Conservation (phyloP, 1,140 invertebrate species). For the Drosophila serrata region DNA sequence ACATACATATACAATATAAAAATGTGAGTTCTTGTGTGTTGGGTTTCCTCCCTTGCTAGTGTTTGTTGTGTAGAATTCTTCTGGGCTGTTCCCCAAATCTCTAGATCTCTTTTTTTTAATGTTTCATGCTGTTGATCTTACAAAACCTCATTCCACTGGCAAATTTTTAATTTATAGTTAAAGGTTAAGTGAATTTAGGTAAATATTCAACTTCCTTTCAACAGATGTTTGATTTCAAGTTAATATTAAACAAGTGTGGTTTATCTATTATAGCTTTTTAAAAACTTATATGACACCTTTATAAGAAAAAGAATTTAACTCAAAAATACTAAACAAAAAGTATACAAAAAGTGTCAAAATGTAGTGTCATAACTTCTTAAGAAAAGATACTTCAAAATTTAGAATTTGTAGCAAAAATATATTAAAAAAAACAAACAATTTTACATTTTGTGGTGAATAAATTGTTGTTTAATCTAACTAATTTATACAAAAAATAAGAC, state of each 20-base stretch:
- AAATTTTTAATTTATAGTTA: no score
- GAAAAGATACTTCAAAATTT: not conserved
- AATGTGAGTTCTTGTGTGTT: constrained; percentile 56
- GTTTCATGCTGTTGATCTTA: not conserved
- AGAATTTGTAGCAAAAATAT: no score
- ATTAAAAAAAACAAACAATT: not conserved
- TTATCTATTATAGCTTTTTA: not conserved
- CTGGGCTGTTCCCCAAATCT: constrained; percentile 15
- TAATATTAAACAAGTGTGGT: not conserved
- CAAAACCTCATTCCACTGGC: not conserved
- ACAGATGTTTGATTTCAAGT: not conserved
- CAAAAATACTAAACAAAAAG: not conserved
- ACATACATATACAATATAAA: constrained; percentile 68
- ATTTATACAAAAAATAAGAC: not conserved
- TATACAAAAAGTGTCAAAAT: not conserved
- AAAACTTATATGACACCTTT: not conserved
- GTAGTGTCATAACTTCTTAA: not conserved
- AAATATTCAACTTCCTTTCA: not conserved
- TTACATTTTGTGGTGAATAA: not conserved
- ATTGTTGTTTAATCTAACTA: not conserved
- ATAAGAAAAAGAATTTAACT: no score
- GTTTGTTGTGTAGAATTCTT: constrained; percentile 36
- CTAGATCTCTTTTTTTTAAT: not conserved
- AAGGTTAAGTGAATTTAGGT: no score
- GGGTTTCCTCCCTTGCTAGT: constrained; percentile 43